Evolutionary conservation across 2,797 vertebrate genomes (phyloP), one percentile per base, ranked within the genome.

Genomic region (Pangasius krempfi): DNA sequence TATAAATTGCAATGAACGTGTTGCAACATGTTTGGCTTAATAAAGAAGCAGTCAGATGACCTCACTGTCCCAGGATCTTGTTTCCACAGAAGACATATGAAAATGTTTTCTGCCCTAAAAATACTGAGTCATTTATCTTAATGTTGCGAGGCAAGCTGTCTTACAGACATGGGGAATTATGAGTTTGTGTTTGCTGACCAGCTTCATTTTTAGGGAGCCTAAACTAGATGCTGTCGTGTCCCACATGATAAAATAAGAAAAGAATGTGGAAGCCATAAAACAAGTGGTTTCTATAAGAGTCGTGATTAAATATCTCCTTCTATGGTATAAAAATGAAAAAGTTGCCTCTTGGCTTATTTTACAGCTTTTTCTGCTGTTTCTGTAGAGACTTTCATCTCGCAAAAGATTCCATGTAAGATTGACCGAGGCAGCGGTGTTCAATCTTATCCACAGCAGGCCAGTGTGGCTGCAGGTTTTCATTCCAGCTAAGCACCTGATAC

Each of bases 111-210:
- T 73, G 54, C 40, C 64, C 66, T 86, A 79, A 85, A 88, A 73
- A 89, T 89, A 50, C 68, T 81, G 27, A 60, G 40, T 56, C 54
- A 72, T 89, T 88, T 85, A 70, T 88, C 83, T 80, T 60, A 27
- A 88, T n/a, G 27, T 60, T 79, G 60, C 30, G 56, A 56, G 70
- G 72, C 82, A 85, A 76, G 50, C n/a, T 68, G 56, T 86, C 52
- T 64, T 81, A 30, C 76, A 86, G 84, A 86, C 88, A 40, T 33
- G 10, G 37, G n/a, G 84, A 85, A 80, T 89, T 80, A 86, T 70
- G 88, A 86, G 84, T 52, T 73, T 89, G 75, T 86, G 64, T 89
- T 73, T 86, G 64, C 84, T 89, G 88, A 86, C 76, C 76, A 86
- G 64, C 52, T n/a, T 89, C 50, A 50, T 86, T 81, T 88, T 89